Conservation (phyloP, 53 echinoderm and acorn worm genomes). For the Patiria pectinifera region DNA sequence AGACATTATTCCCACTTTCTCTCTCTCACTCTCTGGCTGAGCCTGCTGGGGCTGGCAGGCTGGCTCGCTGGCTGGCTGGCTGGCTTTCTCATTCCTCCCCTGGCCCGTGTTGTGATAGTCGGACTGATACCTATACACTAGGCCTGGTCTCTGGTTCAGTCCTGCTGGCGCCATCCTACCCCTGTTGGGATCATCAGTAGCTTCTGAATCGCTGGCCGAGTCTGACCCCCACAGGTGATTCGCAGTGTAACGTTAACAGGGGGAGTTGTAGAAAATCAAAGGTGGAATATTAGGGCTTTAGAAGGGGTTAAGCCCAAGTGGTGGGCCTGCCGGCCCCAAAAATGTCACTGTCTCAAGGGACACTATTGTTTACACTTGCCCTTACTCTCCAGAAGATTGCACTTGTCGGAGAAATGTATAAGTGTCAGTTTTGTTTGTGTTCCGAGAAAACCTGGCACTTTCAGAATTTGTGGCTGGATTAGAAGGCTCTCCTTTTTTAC, state of each 20-base stretch:
- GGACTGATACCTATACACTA: conserved; percentile 33
- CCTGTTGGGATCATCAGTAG: conserved; percentile 35
- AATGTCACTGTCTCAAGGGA: conserved; percentile 25
- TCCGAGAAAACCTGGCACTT: conserved; percentile 23
- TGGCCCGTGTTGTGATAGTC: conserved; percentile 57
- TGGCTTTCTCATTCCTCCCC: conserved; percentile 24
- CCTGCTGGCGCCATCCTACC: conserved; percentile 39
- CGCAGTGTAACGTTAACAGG: not conserved
- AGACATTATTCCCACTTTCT: not conserved
- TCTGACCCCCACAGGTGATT: conserved; percentile 58
- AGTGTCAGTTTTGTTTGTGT: not conserved
- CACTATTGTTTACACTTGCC: not conserved
- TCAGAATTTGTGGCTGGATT: not conserved
- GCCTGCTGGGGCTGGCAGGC: not conserved
- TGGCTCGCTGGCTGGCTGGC: not conserved
- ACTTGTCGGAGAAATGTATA: not conserved
- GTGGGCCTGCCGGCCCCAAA: not conserved
- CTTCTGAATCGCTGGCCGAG: conserved; percentile 8
- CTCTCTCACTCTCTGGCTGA: not conserved
- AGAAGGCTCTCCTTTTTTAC: not conserved
- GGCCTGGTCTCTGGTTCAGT: conserved; percentile 29
- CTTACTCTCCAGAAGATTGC: not conserved
- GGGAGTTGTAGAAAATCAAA: not conserved
- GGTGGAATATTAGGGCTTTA: not conserved
- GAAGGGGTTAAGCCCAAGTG: conserved; percentile 17